Evolutionary conservation across 2,888 invertebrate genomes (phyloP).

Genomic region (Steinernema carpocapsae): DNA sequence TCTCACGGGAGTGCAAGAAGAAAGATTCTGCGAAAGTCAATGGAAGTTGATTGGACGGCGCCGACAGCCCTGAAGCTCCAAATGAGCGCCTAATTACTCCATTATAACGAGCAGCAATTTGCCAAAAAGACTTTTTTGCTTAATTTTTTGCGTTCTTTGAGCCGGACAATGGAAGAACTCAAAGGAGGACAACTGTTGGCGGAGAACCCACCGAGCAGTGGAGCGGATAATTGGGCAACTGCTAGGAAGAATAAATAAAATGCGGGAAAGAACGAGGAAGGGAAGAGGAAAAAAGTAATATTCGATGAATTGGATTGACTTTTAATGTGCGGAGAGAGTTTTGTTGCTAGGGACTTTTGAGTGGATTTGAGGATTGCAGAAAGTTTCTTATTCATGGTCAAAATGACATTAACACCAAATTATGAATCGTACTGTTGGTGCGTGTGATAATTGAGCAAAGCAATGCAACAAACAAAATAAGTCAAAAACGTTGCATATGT

Average conservation of each 20-base stretch:
- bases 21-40: constrained; percentile 4
- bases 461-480: too few species aligned
- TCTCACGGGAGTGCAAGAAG: constrained; percentile 13
- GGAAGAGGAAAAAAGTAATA: background rate
- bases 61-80: background rate
- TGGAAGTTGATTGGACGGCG: constrained; percentile 24
- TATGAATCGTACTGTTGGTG: too few species aligned
- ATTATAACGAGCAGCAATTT: constrained; percentile 30
- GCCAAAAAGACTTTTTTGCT: constrained; percentile 17
- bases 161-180: background rate
- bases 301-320: background rate
- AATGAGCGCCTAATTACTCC: constrained; percentile 29
- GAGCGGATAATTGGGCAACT: background rate
- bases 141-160: background rate
- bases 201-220: background rate
- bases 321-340: background rate
- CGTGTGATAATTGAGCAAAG: too few species aligned
- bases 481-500: too few species aligned
- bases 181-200: constrained; percentile 11
- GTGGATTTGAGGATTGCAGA: too few species aligned
- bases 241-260: background rate
- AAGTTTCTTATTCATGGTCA: too few species aligned
- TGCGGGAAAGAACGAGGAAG: background rate
- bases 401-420: too few species aligned
- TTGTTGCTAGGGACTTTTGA: background rate